These are phyloP conservation scores for Poecilia latipinna DNA, from an alignment of 2,113 vertebrate species.

Conservation along the genomic window DNA sequence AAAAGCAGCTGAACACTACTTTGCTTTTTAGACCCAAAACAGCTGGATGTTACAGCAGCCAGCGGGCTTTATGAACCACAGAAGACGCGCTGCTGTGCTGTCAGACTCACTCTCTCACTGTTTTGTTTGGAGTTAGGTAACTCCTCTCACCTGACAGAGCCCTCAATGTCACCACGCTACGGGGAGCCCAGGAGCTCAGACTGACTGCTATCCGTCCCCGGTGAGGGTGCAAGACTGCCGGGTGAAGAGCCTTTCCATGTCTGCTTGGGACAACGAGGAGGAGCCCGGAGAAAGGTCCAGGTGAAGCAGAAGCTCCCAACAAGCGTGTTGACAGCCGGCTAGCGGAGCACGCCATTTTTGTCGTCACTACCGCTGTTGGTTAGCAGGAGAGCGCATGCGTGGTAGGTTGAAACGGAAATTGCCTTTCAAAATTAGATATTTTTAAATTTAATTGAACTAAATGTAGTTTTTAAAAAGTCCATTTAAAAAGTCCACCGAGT, in stretches of 20 bases:
- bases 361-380: conserved; percentile 30
- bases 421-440: not conserved
- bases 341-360: conserved; percentile 72
- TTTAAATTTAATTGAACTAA: not conserved
- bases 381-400: conserved; percentile 60
- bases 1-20: not conserved
- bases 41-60: no score
- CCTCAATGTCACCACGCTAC: conserved; percentile 72
- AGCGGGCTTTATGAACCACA: not conserved
- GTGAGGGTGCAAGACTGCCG: not conserved
- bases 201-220: not conserved
- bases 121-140: conserved; percentile 29
- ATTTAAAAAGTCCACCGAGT: not conserved
- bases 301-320: conserved; percentile 26
- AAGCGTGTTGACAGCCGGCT: conserved; percentile 31
- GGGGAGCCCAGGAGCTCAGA: conserved; percentile 31
- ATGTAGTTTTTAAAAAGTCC: not conserved
- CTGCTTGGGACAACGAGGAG: not conserved
- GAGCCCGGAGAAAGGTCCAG: conserved; percentile 1
- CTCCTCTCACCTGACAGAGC: conserved; percentile 55
- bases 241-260: conserved; percentile 10
- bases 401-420: not conserved
- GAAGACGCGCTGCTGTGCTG: not conserved
- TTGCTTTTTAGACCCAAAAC: not conserved
- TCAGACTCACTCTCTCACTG: not conserved